Percentiles rank a stretch among this genome's conserved stretches.
Conservation (phyloP, 2,888 invertebrate genomes). For the Pandemis cinnamomeana region DNA sequence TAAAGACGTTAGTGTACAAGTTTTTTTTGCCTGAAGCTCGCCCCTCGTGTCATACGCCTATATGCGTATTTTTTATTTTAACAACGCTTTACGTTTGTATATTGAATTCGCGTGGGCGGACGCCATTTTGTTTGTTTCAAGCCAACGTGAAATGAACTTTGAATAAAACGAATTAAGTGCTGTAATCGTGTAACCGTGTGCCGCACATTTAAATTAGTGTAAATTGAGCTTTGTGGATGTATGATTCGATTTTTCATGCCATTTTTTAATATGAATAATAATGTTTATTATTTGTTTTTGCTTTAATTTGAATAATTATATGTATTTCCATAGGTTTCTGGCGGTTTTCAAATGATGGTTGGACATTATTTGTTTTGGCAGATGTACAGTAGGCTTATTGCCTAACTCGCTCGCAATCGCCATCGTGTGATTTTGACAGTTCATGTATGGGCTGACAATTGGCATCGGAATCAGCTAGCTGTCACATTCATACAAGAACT, state of each 20-base stretch:
- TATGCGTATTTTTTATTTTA: neutral
- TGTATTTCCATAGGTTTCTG: neutral
- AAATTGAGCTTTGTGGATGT: constrained; percentile 47
- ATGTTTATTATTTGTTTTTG: constrained; percentile 22
- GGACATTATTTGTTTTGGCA: neutral
- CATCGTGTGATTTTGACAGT: too few species aligned
- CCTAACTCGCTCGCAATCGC: too few species aligned
- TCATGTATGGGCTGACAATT: too few species aligned
- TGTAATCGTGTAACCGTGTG: neutral
- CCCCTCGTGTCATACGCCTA: neutral
- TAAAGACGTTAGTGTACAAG: too few species aligned
- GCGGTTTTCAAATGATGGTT: neutral
- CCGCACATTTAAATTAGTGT: constrained; percentile 34
- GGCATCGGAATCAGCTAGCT: too few species aligned
- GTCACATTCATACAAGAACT: too few species aligned
- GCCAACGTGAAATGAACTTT: neutral
- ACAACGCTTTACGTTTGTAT: neutral
- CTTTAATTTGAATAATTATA: constrained; percentile 22
- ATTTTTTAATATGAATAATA: constrained; percentile 31
- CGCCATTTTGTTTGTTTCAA: neutral
- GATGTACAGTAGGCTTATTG: too few species aligned
- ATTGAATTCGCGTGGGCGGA: neutral
- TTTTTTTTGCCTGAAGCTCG: too few species aligned
- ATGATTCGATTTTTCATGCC: constrained; percentile 36
- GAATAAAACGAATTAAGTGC: neutral